These are phyloP conservation scores for Drosophila gunungcola DNA, from an alignment of 1,140 invertebrate species.

Conservation along the genomic window DNA sequence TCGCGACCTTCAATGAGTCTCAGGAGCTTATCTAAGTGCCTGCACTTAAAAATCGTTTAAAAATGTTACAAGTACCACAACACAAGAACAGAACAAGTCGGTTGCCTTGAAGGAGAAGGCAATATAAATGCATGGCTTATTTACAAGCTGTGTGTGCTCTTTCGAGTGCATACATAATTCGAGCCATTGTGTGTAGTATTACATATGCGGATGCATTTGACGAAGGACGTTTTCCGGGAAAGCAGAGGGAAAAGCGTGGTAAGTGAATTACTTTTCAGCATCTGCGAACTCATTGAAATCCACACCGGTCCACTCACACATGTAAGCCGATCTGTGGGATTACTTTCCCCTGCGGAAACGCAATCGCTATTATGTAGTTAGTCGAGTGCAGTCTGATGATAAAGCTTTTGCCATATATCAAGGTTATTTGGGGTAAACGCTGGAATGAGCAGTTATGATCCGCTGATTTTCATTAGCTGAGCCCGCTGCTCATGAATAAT, in stretches of 20 bases:
- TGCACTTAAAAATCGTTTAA: conserved; percentile 51
- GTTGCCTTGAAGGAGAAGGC: conserved; percentile 14
- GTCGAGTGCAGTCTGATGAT: not conserved
- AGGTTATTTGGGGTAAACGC: conserved; percentile 14
- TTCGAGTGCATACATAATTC: conserved; percentile 50
- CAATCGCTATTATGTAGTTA: not conserved
- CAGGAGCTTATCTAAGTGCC: conserved; percentile 11
- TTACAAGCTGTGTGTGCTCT: conserved; percentile 63
- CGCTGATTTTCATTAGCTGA: conserved; percentile 29
- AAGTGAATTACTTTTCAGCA: conserved; percentile 57
- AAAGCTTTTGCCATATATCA: conserved; percentile 2
- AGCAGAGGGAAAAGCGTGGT: conserved; percentile 18
- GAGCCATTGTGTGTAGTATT: not conserved
- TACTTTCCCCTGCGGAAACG: conserved; percentile 10
- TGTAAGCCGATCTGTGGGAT: conserved; percentile 33
- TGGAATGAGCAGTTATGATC: conserved; percentile 40
- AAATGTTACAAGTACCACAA: conserved; percentile 24
- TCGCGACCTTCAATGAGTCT: conserved; percentile 2
- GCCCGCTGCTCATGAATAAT: conserved; percentile 32
- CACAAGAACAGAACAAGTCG: conserved; percentile 12
- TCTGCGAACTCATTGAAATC: conserved; percentile 48
- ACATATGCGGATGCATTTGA: not conserved
- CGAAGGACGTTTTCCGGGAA: conserved; percentile 36
- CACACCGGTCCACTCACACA: conserved; percentile 45
- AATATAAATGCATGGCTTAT: conserved; percentile 59